Base-by-base conservation (phyloP, 2,113 vertebrate species). In the Sturnira hondurensis region DNA sequence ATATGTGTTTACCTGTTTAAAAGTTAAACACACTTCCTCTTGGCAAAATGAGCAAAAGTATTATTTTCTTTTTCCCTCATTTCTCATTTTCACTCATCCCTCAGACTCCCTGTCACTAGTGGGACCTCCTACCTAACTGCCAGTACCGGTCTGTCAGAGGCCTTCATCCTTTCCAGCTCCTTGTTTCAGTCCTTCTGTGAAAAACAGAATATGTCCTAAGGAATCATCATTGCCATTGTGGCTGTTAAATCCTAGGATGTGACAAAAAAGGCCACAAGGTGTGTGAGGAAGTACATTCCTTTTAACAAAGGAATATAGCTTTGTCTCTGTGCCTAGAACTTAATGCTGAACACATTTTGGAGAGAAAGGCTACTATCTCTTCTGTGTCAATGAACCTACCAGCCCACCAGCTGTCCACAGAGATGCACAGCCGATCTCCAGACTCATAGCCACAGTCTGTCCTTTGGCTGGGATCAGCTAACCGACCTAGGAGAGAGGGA, bases 391-490 rank as follows among this genome's bases (percentile, higher is more conserved):
- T 74, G 26, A 98, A 98, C 98, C 97, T 98, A 99, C 99, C 98
- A 94, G 98, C 97, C 99, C 99, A 99, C 99, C 99, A 99, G 45
- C 98, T 99, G 93, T 96, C 95, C 73, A 91, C 96, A 90, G 98
- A 99, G 73, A 98, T 94, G 43, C 98, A 98, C 31, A 94, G 45
- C 24, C 0, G 17, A 4, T 98, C 96, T 97, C 92, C 95, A 77
- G 86, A 92, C 81, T 95, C 80, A 22, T 96, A 76, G 19, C 98
- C 98, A 97, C 98, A 98, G 63, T 94, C 86, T 76, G 97, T 97
- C 2, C 0, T 14, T 4, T 16, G 7, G 16, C 93, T 97, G 81
- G 97, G 98, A 94, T 98, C 98, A 94, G 81, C 96, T 98, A 99
- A 96, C 96, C 99, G 98, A 16, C 98, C 99, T 99, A 86, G 86